Evolutionary conservation across 2,888 invertebrate genomes (phyloP).

Genomic region (Metacarcinus magister): DNA sequence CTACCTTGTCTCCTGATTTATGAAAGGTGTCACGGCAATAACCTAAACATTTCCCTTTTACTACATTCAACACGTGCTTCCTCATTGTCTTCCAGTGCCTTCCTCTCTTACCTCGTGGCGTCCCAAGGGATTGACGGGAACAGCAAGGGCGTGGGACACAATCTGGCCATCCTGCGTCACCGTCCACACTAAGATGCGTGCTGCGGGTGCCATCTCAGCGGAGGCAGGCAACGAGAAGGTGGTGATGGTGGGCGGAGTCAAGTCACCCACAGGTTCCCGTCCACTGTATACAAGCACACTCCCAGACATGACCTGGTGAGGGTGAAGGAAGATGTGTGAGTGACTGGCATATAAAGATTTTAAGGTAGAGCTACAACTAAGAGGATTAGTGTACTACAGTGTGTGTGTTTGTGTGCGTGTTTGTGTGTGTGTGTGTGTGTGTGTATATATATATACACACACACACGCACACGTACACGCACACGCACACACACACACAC

Average conservation of each 20-base stretch:
- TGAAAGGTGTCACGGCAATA: too few relatives aligned
- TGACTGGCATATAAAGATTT: neutral
- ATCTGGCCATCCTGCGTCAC: conserved; percentile 85
- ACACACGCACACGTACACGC: conserved; percentile 62
- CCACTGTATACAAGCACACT: conserved; percentile 85
- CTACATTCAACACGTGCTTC: neutral
- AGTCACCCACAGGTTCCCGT: conserved; percentile 83
- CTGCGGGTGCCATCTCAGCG: conserved; percentile 86
- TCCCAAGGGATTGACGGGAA: conserved; percentile 86
- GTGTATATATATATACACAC: neutral
- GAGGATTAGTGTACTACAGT: too few relatives aligned
- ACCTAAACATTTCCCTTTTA: neutral
- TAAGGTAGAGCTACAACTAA: neutral
- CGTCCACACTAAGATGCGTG: conserved; percentile 86
- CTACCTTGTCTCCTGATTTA: too few relatives aligned
- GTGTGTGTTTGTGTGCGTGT: too few relatives aligned
- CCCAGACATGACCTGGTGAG: conserved; percentile 85
- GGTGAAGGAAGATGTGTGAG: neutral
- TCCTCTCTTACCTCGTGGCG: conserved; percentile 85
- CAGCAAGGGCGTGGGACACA: conserved; percentile 86
- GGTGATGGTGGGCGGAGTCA: conserved; percentile 83
- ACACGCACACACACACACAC: neutral
- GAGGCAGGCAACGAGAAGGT: conserved; percentile 87
- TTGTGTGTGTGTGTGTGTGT: too few relatives aligned
- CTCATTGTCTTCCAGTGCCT: neutral